phyloP scores from a whole-genome alignment of 2,888 invertebrate genomes.

The Epinotia nisella region DNA sequence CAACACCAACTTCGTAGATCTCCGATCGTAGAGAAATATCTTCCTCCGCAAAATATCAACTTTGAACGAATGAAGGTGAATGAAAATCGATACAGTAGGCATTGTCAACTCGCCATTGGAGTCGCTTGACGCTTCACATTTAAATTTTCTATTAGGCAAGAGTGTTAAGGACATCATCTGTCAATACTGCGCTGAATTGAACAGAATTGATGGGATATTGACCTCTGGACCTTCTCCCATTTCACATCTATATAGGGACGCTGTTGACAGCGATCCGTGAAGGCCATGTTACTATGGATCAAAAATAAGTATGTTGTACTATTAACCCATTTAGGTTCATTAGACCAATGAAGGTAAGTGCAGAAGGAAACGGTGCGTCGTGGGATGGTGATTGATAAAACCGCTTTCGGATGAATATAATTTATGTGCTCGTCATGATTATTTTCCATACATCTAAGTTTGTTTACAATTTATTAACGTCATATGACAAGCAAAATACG shows the following conservation, averaged over 20 bases:
- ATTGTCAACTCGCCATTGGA: neutral
- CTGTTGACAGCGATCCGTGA: constrained; percentile 2
- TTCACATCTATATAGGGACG: constrained; percentile 33
- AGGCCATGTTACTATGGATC: constrained; percentile 1
- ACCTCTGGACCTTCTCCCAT: constrained; percentile 46
- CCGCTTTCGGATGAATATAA: neutral
- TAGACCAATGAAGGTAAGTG: constrained; percentile 11
- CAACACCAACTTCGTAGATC: too few species aligned
- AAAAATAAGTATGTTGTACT: constrained; percentile 13
- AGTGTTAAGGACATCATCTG: constrained; percentile 47
- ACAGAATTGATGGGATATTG: constrained; percentile 51
- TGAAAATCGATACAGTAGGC: neutral
- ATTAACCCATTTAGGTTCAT: constrained; percentile 15
- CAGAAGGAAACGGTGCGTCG: constrained; percentile 21
- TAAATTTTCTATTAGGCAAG: constrained; percentile 40
- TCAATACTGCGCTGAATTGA: constrained; percentile 51
- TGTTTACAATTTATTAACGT: too few species aligned
- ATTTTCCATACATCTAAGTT: neutral
- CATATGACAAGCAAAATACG: too few species aligned
- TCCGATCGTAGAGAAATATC: neutral
- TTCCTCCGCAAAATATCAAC: neutral
- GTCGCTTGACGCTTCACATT: neutral
- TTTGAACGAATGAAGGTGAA: neutral
- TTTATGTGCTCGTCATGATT: neutral
- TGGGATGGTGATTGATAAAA: neutral